Evolutionary conservation across 2,113 vertebrate genomes (phyloP).

Genomic region (Eonycteris spelaea): DNA sequence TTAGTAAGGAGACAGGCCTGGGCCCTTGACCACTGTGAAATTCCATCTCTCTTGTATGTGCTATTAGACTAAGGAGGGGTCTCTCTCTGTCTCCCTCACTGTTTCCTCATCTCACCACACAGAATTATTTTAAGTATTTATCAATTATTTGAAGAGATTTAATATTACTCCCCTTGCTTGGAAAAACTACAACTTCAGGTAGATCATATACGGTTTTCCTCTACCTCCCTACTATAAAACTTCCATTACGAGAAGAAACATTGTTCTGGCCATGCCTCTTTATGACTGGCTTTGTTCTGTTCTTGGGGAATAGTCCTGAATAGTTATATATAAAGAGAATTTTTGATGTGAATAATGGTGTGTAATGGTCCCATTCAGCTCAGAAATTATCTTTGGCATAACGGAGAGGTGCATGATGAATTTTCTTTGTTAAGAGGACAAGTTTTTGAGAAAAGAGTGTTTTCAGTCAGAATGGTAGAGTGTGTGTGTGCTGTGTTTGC

Average conservation of each 20-base stretch:
- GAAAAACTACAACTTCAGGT: neutral
- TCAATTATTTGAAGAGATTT: neutral
- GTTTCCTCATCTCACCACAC: neutral
- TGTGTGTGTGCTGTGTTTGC: too few species aligned
- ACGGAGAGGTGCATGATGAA: neutral
- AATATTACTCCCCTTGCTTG: neutral
- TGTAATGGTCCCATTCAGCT: neutral
- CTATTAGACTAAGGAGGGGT: neutral
- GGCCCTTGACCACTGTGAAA: neutral
- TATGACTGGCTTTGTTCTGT: neutral
- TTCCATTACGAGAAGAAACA: neutral
- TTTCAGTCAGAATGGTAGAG: too few species aligned
- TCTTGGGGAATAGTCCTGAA: neutral
- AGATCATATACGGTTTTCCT: too few species aligned
- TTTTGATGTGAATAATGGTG: neutral
- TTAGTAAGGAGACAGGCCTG: neutral
- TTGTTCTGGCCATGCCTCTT: neutral
- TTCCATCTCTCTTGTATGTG: neutral
- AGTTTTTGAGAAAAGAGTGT: neutral
- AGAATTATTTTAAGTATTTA: neutral
- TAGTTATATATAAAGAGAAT: neutral
- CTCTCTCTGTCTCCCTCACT: neutral
- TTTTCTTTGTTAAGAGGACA: conserved; percentile 65
- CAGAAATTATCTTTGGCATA: neutral
- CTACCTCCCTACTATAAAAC: neutral